These are phyloP conservation scores for Oncorhynchus nerka DNA, from an alignment of 2,113 vertebrate genomes.

Conservation along the genomic window DNA sequence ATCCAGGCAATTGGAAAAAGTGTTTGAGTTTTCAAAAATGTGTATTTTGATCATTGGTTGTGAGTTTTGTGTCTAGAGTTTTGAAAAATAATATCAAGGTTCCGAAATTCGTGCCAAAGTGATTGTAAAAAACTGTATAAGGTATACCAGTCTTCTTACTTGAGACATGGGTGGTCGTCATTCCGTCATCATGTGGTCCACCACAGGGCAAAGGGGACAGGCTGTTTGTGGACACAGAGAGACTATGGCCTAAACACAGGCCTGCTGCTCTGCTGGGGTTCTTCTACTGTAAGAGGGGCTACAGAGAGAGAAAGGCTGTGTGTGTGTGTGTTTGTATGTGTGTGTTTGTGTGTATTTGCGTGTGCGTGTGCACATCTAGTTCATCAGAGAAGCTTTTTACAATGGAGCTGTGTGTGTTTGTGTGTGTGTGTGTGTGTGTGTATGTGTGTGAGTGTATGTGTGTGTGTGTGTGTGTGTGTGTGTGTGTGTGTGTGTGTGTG, in stretches of 20 bases:
- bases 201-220: constrained; percentile 1
- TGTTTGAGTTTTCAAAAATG: no score
- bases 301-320: background rate
- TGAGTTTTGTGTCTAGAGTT: no score
- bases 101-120: no score
- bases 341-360: background rate
- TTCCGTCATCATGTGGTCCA: background rate
- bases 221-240: constrained; percentile 9
- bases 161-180: background rate
- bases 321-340: background rate
- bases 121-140: background rate
- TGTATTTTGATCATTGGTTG: no score
- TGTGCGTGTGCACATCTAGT: no score
- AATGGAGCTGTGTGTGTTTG: background rate
- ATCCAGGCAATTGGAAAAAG: no score
- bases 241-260: background rate
- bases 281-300: constrained; percentile 1
- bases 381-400: no score
- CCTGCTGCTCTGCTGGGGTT: background rate
- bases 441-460: background rate
- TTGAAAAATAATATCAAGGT: no score
- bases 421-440: background rate
- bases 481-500: background rate
- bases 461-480: background rate
- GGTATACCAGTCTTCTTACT: background rate